A percentile compares a stretch with the other conserved stretches of the same genome.
phyloP scores from a whole-genome alignment of 2,888 invertebrate genomes.

The Ormyrus pomaceus region DNA sequence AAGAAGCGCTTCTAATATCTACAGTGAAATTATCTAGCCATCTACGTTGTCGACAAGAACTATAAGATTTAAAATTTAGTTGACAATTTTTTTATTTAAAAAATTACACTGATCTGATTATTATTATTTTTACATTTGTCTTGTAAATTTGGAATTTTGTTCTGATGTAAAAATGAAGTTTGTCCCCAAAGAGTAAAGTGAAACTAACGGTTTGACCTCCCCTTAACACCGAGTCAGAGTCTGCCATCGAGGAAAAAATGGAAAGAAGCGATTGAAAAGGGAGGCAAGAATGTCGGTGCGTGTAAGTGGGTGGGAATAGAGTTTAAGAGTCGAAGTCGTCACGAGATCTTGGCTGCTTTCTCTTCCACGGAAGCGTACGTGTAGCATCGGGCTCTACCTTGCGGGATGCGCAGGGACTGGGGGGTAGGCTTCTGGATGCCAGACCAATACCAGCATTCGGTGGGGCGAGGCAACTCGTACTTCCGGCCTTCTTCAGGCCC shows the following conservation, averaged over 20 bases:
- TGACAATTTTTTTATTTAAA: neutral
- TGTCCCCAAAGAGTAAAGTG: neutral
- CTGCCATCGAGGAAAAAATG: neutral
- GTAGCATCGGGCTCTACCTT: slow-evolving; percentile 74
- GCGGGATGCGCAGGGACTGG: slow-evolving; percentile 76
- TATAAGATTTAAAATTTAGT: neutral
- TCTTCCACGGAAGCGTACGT: slow-evolving; percentile 59
- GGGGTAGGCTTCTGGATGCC: slow-evolving; percentile 75
- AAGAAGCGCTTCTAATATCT: slow-evolving; percentile 1
- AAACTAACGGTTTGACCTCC: slow-evolving; percentile 18
- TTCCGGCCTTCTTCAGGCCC: slow-evolving; percentile 83
- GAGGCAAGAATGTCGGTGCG: neutral
- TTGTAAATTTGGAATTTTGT: neutral
- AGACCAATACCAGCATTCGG: slow-evolving; percentile 77
- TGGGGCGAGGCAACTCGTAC: slow-evolving; percentile 83
- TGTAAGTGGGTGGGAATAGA: neutral
- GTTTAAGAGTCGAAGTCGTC: slow-evolving; percentile 42
- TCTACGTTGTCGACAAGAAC: neutral
- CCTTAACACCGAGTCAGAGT: slow-evolving; percentile 8
- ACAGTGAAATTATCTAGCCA: neutral
- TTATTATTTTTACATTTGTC: too few relatives aligned
- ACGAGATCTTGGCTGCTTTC: slow-evolving; percentile 60
- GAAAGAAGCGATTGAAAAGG: neutral
- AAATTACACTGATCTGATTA: neutral
- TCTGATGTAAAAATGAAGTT: neutral